These are phyloP conservation scores for Byasa hedistus DNA, from an alignment of 2,888 invertebrate species.

Conservation along the genomic window DNA sequence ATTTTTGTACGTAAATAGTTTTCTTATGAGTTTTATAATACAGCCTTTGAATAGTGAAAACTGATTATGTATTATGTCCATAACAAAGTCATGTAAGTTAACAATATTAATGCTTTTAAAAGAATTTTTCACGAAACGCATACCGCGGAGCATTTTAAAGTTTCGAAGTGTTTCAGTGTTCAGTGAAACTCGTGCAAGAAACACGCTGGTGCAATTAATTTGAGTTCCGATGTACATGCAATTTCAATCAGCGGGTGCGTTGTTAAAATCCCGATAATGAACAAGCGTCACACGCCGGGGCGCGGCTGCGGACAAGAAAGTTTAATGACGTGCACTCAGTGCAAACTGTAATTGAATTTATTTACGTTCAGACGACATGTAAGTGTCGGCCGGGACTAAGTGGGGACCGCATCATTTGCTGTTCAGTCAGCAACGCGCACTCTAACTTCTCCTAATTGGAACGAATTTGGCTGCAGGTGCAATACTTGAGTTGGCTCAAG, in stretches of 20 bases:
- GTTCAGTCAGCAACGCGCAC: slow-evolving; percentile 74
- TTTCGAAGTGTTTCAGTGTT: slow-evolving; percentile 17
- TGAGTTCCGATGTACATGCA: slow-evolving; percentile 33
- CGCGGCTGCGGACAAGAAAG: slow-evolving; percentile 67
- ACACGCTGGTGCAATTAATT: slow-evolving; percentile 32
- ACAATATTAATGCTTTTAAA: neutral
- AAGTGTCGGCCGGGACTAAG: slow-evolving; percentile 71
- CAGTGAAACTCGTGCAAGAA: slow-evolving; percentile 23
- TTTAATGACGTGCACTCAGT: slow-evolving; percentile 72
- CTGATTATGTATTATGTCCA: too few species aligned
- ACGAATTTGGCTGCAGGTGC: slow-evolving; percentile 80
- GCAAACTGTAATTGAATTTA: slow-evolving; percentile 71
- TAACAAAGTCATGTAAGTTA: neutral
- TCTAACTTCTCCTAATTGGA: slow-evolving; percentile 79
- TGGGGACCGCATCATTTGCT: slow-evolving; percentile 78
- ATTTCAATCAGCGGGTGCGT: slow-evolving; percentile 41
- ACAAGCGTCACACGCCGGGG: slow-evolving; percentile 57
- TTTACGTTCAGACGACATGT: slow-evolving; percentile 70
- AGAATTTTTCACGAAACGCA: neutral
- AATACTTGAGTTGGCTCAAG: slow-evolving; percentile 77
- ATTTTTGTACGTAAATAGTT: too few species aligned
- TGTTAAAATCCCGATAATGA: slow-evolving; percentile 61
- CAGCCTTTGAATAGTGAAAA: too few species aligned
- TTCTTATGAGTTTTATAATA: too few species aligned
- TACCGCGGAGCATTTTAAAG: neutral